Base-by-base conservation (phyloP, 1,140 invertebrate species). In the Brachionus manjavacas region DNA sequence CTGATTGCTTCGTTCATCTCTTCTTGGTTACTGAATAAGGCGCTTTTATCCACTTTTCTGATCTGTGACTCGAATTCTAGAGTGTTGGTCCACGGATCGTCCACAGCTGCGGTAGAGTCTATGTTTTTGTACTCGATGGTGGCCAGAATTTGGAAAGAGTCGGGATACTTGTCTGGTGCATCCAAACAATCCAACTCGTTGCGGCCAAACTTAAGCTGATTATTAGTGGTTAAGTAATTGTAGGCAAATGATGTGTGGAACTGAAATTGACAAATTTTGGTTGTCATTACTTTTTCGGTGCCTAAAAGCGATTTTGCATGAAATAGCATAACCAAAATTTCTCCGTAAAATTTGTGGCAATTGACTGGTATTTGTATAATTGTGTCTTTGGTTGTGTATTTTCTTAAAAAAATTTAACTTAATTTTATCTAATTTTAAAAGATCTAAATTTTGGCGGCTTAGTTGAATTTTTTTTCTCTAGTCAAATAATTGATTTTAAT, bases 271-370 rank as follows among this genome's bases (percentile, higher is more conserved):
- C 79, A 81, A 12, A 81, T 81, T 68, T 81, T 81, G 20, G 79
- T 41, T 4, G 49, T 64, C 52, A 68, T 81, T 81, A 81, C 64
- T 68, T 81, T 81, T 25, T 81, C 79, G 4, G 79, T 81, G 1
- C 79, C 79, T 14, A 81, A 35, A 7, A 81, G 28, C 7, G 79
- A 81, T 35, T 81, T 81, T 25, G 79, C 79, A 28, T 81, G 79
- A 60, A 81, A 68, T 8, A 81, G n/a, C 52, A 64, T 81, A 4
- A 81, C 64, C 2, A 64, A 25, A 12, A 68, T 81, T 31, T 81
- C 79, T 28, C 79, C 79, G 31, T 81, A 81, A 43, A 81, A 81
- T 68, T 81, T 81, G 46, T 81, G 79, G 39, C 79, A 81, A 83
- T 83, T 83, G n/a, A 83, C 7, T 70, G 60, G 64, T 49, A 83